Percentiles rank a stretch among this genome's conserved stretches.
These are phyloP conservation scores for Leiothrix lutea DNA, from an alignment of 2,113 vertebrate species.

Conservation along the genomic window DNA sequence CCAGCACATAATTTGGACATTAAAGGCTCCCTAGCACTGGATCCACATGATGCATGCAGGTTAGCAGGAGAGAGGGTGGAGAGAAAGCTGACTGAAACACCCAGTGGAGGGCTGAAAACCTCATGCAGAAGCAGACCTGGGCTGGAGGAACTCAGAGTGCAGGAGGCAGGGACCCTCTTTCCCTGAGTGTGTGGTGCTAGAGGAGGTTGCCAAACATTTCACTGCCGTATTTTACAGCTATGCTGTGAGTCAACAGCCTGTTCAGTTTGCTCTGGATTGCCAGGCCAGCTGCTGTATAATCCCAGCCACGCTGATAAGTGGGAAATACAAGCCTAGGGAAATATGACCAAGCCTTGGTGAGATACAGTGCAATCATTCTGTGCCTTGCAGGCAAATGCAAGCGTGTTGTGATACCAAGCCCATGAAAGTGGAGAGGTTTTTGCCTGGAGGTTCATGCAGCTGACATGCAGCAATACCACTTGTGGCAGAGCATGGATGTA, in stretches of 20 bases:
- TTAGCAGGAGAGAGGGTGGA: background rate
- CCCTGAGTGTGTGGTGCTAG: background rate
- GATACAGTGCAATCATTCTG: background rate
- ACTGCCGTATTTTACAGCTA: background rate
- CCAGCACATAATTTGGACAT: background rate
- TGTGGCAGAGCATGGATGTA: background rate
- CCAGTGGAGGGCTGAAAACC: background rate
- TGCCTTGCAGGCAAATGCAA: background rate
- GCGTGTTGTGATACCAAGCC: background rate
- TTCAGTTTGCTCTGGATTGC: background rate
- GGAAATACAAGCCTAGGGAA: background rate
- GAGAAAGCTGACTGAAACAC: background rate
- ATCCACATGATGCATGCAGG: background rate
- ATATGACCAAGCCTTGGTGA: background rate
- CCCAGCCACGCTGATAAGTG: background rate
- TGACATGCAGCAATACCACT: background rate
- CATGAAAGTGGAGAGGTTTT: background rate
- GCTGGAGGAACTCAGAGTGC: accelerated
- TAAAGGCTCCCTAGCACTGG: background rate
- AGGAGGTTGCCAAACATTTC: background rate
- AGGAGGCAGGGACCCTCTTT: background rate
- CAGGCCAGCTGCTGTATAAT: background rate
- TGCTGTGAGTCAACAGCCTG: background rate
- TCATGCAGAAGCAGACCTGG: background rate
- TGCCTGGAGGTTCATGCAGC: background rate